Conservation (phyloP, 2,888 invertebrate species). For the Rotaria magnacalcarata region DNA sequence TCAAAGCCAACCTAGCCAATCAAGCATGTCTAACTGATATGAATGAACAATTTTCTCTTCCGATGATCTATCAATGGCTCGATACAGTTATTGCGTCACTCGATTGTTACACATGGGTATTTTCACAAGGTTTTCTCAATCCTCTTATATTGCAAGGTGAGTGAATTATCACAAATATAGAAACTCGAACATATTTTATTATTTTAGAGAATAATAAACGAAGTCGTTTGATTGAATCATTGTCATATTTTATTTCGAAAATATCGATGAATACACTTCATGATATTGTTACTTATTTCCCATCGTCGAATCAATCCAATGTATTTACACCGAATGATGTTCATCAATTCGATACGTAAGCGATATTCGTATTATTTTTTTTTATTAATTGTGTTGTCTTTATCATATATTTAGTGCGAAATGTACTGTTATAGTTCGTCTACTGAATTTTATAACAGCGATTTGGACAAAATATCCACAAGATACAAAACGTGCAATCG, state of each 20-base stretch:
- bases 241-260: constrained; percentile 48
- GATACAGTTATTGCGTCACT: constrained; percentile 57
- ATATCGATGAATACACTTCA: constrained; percentile 43
- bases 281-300: neutral
- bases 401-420: constrained; percentile 52
- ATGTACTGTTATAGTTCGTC: constrained; percentile 61
- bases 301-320: neutral
- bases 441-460: constrained; percentile 60
- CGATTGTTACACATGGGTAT: constrained; percentile 60
- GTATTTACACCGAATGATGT: constrained; percentile 34
- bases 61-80: constrained; percentile 53
- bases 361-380: constrained; percentile 40
- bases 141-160: constrained; percentile 46
- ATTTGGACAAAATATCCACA: constrained; percentile 53
- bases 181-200: neutral
- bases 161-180: neutral
- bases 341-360: constrained; percentile 48
- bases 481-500: constrained; percentile 53
- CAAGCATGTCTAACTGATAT: constrained; percentile 50
- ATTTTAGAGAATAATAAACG: constrained; percentile 47
- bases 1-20: constrained; percentile 49
- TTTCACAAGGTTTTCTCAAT: constrained; percentile 54
- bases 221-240: constrained; percentile 48
- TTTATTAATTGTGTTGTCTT: neutral
- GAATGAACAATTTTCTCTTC: constrained; percentile 49